A percentile compares a stretch with the other conserved stretches of the same genome.
These are phyloP conservation scores for Ornithoptera alexandrae DNA, from an alignment of 2,888 invertebrate genomes.

Conservation along the genomic window DNA sequence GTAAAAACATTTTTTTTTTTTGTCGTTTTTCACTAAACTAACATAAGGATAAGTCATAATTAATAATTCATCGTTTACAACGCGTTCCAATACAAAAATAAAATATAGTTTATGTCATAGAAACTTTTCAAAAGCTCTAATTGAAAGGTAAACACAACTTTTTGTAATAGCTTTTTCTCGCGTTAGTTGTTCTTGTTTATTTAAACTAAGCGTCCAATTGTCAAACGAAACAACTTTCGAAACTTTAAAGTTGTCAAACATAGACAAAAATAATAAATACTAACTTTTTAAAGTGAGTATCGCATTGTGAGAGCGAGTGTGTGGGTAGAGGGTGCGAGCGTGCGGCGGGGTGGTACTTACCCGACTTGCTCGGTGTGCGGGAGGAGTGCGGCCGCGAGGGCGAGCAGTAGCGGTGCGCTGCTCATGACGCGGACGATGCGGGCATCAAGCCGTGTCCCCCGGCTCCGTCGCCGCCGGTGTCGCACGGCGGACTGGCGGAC, in stretches of 20 bases:
- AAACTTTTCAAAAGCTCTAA: neutral
- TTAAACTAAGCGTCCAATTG: neutral
- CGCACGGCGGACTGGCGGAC: conserved; percentile 61
- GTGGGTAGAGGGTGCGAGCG: no score
- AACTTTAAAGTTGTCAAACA: neutral
- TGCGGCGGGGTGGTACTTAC: conserved; percentile 71
- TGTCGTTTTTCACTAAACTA: no score
- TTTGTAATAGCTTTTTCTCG: neutral
- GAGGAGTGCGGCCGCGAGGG: conserved; percentile 80
- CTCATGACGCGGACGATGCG: conserved; percentile 68
- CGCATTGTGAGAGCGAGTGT: neutral
- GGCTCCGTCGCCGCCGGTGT: conserved; percentile 48
- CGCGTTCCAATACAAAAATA: neutral
- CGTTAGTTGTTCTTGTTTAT: neutral
- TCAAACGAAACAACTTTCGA: neutral
- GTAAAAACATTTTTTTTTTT: no score
- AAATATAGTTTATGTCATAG: neutral
- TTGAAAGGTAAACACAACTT: neutral
- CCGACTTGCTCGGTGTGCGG: conserved; percentile 81
- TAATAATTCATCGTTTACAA: no score
- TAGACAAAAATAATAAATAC: neutral
- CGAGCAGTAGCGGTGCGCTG: conserved; percentile 81
- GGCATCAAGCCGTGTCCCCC: conserved; percentile 61
- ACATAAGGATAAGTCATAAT: no score
- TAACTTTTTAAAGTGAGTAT: neutral